Evolutionary conservation across 2,113 vertebrate genomes (phyloP).

Genomic region (Erythrolamprus reginae): DNA sequence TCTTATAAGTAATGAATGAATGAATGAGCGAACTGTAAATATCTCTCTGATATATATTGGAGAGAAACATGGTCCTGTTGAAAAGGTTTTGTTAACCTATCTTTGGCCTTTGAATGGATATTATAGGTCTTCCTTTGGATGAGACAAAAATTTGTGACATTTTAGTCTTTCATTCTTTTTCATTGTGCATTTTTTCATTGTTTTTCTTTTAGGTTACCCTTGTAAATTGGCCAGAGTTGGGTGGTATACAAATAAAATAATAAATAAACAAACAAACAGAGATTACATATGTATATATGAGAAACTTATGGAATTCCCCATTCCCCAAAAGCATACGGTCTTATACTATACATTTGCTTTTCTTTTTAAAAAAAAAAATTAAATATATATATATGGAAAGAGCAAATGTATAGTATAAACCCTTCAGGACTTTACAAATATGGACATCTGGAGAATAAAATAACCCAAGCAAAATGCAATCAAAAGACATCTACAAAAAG

Average conservation of each 20-base stretch:
- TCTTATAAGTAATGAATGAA: not conserved
- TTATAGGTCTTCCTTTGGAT: not conserved
- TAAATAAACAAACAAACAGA: not conserved
- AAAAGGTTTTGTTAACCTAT: not conserved
- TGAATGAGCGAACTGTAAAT: not conserved
- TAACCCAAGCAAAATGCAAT: not conserved
- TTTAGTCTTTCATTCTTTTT: not conserved
- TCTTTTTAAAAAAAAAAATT: not conserved
- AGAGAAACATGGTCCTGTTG: not conserved
- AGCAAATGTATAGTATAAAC: too few species aligned
- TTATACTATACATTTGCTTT: not conserved
- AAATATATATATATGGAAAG: too few species aligned
- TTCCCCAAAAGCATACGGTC: rapidly evolving
- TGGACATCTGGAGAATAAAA: not conserved
- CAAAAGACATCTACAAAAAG: not conserved
- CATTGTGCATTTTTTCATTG: not conserved
- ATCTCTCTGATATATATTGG: not conserved
- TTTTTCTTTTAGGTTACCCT: not conserved
- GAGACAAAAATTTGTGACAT: not conserved
- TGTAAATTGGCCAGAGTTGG: not conserved
- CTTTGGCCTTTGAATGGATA: not conserved
- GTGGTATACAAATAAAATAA: not conserved
- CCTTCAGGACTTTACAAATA: not conserved
- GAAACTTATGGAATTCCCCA: not conserved
- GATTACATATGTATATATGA: not conserved